Percentiles rank a stretch among this genome's conserved stretches.
Evolutionary conservation across 2,888 invertebrate species (phyloP).

Genomic region (Phasia obesa): DNA sequence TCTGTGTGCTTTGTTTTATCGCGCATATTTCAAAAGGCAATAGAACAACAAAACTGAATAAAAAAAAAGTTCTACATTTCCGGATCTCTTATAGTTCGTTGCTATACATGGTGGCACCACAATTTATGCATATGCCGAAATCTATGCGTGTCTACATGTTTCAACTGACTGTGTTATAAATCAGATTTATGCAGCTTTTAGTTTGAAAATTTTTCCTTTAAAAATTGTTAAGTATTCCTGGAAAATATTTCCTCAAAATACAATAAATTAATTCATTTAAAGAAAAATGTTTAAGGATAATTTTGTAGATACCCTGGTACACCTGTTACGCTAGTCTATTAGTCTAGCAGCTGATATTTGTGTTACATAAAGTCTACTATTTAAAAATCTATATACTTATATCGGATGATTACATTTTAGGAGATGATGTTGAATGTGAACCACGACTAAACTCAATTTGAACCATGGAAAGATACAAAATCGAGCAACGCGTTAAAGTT

Average conservation of each 20-base stretch:
- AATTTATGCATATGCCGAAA: constrained; percentile 15
- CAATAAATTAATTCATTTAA: not conserved
- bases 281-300: not conserved
- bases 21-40: not conserved
- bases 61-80: not conserved
- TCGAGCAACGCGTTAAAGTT: too few relatives aligned
- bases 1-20: not conserved
- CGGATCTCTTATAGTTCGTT: not conserved
- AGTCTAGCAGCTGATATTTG: too few relatives aligned
- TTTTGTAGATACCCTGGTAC: too few relatives aligned
- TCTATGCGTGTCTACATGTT: constrained; percentile 9
- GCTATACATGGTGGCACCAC: not conserved
- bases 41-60: not conserved
- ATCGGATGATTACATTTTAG: too few relatives aligned
- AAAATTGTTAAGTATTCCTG: not conserved
- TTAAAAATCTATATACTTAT: too few relatives aligned
- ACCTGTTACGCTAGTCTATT: too few relatives aligned
- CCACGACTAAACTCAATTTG: too few relatives aligned
- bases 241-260: not conserved
- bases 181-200: not conserved
- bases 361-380: too few relatives aligned
- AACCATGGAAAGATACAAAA: too few relatives aligned
- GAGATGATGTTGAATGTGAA: too few relatives aligned
- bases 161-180: constrained; percentile 1
- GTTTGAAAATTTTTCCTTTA: not conserved